Percentiles rank a stretch among this genome's conserved stretches.
Conservation (phyloP, 35 echinoderm and acorn worm genomes). For the Lytechinus variegatus region DNA sequence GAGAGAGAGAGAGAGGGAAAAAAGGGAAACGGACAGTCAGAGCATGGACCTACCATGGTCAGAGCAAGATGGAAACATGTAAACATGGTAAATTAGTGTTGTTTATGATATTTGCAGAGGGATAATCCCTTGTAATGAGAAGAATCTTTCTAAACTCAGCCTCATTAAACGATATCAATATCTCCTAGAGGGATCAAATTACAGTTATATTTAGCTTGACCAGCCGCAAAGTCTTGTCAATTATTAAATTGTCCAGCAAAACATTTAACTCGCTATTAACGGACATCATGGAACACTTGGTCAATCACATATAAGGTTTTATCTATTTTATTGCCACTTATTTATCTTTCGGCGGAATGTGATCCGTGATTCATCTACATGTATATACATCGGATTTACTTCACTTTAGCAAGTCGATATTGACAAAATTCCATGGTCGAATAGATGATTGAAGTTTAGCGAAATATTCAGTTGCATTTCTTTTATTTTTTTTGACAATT, state of each 20-base stretch:
- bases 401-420: background rate
- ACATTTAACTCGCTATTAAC: conserved; percentile 3
- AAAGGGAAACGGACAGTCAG: no score
- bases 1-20: no score
- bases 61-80: background rate
- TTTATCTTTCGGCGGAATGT: background rate
- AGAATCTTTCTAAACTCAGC: background rate
- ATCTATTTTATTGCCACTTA: conserved; percentile 9
- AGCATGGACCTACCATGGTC: no score
- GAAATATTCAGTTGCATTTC: no score
- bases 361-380: background rate
- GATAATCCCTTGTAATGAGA: background rate
- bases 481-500: no score
- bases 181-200: background rate
- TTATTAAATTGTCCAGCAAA: background rate
- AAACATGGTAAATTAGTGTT: background rate
- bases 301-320: background rate
- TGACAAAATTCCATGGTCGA: background rate
- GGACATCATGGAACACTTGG: background rate
- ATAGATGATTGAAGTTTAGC: background rate
- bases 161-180: background rate
- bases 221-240: background rate
- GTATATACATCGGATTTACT: background rate
- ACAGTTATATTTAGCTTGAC: background rate
- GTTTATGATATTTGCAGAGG: background rate